Conservation (phyloP, 2,113 vertebrate genomes). For the Neolamprologus brichardi region DNA sequence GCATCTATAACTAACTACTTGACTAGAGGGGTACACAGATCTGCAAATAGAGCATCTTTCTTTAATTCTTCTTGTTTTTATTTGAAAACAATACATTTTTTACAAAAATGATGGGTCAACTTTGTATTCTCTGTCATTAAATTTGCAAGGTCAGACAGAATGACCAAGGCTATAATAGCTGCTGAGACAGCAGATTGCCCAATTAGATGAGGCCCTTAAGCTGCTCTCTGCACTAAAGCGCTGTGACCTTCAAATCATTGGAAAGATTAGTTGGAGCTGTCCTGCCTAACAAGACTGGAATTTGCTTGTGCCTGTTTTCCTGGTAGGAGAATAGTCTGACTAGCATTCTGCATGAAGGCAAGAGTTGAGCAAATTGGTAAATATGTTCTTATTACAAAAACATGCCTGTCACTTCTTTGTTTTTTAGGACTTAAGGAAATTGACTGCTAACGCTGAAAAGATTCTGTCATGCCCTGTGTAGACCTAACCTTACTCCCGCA, state of each 20-base stretch:
- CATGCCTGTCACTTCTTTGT: background rate
- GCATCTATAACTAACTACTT: background rate
- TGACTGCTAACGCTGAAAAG: slow-evolving; percentile 3
- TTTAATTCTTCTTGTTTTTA: slow-evolving; percentile 8
- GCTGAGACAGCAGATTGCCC: slow-evolving; percentile 40
- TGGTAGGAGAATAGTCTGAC: background rate
- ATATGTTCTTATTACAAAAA: background rate
- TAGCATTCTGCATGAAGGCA: background rate
- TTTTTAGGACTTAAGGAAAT: slow-evolving; percentile 16
- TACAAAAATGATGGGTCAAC: slow-evolving; percentile 12
- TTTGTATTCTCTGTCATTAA: slow-evolving; percentile 40
- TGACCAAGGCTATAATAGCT: slow-evolving; percentile 27
- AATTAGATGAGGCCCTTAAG: slow-evolving; percentile 42
- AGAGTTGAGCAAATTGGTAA: background rate
- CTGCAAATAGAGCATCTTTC: background rate
- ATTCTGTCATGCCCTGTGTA: background rate
- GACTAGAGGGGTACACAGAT: slow-evolving; percentile 1
- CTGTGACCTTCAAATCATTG: slow-evolving; percentile 53
- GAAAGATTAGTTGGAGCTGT: slow-evolving; percentile 34
- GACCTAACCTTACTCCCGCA: background rate
- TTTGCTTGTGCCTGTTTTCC: background rate
- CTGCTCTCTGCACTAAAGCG: slow-evolving; percentile 16
- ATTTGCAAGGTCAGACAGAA: slow-evolving; percentile 48
- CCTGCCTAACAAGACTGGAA: background rate
- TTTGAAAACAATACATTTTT: background rate